Base-by-base conservation (phyloP, 2,797 vertebrate species). In the Micropoecilia bifurca region DNA sequence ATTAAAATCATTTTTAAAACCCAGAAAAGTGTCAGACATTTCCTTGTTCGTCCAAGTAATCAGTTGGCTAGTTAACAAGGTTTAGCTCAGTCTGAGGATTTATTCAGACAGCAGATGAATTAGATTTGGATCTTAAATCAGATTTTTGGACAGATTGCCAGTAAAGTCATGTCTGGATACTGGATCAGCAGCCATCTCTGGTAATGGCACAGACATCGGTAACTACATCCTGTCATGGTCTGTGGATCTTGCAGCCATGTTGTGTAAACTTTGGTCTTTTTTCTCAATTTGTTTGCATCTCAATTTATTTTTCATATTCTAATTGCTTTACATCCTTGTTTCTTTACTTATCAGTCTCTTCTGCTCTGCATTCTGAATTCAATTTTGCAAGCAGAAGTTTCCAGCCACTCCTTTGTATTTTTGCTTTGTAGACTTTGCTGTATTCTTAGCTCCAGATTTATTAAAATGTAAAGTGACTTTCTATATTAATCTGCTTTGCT, bases 91-190 rank as follows among this genome's bases (percentile, higher is more conserved):
- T 13, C 30, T 41, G 36, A 20, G 61, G 30, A 66, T 36, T 66
- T 39, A 66, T 41, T 41, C 50, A 74, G 73, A n/a, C 48, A 41
- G 50, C 36, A 55, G 22, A 25, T 10, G 50, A 71, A 71, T 28
- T 16, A 28, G 69, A 71, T 71, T 71, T 46, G 43, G 25, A 45
- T 71, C 41, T 71, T 41, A 71, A 71, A 46, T 71, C 43, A 46
- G 69, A 71, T 66, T 36, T 66, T 63, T 66, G 61, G 61, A 66
- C 61, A 66, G 33, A 66, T 22, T 66, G 30, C 61, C 61, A 66
- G 61, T 20, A 39, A 7, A 20, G 16, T 36, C 16, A 66, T 20
- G 20, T 66, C 61, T 36, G 61, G 7, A 36, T 36, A 20, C 33
- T 22, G 16, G 33, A 66, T 66, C 61, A 66, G 61, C 18, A 66